Evolutionary conservation across 2,888 invertebrate species (phyloP).

Genomic region (Choristoneura rosaceana): DNA sequence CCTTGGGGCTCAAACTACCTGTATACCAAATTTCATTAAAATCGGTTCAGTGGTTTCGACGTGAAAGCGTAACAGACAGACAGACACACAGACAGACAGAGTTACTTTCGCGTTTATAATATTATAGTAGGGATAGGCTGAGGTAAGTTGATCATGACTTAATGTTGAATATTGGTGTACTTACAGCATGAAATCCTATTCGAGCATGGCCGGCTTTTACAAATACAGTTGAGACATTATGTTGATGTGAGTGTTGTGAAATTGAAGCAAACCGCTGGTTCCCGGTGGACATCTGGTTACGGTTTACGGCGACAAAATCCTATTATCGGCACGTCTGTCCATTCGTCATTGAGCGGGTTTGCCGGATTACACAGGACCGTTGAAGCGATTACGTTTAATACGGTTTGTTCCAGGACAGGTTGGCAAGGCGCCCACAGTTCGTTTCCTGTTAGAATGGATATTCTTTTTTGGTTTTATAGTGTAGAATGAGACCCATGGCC

Average conservation of each 20-base stretch:
- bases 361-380: constrained; percentile 6
- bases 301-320: constrained; percentile 18
- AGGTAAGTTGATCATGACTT: too few species aligned
- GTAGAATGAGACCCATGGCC: background rate
- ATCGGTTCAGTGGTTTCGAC: too few species aligned
- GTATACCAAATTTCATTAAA: too few species aligned
- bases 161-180: too few species aligned
- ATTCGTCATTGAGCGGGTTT: constrained; percentile 16
- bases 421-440: background rate
- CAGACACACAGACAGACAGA: too few species aligned
- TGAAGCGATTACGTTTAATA: constrained; percentile 21
- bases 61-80: too few species aligned
- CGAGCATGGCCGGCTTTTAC: too few species aligned
- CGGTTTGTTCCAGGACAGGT: constrained; percentile 15
- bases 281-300: constrained; percentile 11
- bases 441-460: background rate
- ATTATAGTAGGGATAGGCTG: too few species aligned
- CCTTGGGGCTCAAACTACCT: too few species aligned
- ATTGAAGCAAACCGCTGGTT: background rate
- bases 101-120: too few species aligned
- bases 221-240: background rate
- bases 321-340: constrained; percentile 22
- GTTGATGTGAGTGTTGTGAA: background rate
- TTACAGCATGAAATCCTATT: too few species aligned
- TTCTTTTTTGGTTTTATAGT: background rate